Evolutionary conservation across 2,113 vertebrate species (phyloP).

Genomic region (Ceyx margarethae): DNA sequence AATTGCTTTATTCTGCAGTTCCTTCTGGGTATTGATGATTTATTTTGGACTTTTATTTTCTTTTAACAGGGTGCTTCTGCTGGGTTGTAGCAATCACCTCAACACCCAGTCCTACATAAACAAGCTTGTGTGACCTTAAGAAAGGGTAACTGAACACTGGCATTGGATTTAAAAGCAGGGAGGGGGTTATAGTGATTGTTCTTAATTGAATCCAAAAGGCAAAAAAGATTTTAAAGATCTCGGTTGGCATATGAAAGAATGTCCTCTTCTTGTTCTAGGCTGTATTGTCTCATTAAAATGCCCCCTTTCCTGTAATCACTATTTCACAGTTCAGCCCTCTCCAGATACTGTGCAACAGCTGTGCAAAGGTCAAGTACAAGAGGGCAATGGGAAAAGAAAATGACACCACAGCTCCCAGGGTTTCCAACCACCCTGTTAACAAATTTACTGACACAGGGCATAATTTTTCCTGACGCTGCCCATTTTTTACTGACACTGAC

Average conservation of each 20-base stretch:
- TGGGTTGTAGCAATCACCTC: background rate
- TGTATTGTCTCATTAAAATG: conserved; percentile 60
- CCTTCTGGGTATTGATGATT: background rate
- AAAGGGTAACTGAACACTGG: background rate
- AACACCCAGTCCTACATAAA: background rate
- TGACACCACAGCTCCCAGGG: conserved; percentile 17
- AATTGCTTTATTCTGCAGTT: background rate
- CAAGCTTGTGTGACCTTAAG: background rate
- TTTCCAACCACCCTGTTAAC: conserved; percentile 46
- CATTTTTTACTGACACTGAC: conserved; percentile 51
- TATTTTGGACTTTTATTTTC: conserved; percentile 10
- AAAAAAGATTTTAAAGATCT: conserved; percentile 32
- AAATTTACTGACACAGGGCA: conserved; percentile 60
- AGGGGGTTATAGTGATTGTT: background rate
- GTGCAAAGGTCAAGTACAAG: conserved; percentile 60
- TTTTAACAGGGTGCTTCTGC: background rate
- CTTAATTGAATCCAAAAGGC: conserved; percentile 45
- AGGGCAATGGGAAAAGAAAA: conserved; percentile 50
- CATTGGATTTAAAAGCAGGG: background rate
- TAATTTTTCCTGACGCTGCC: conserved; percentile 59
- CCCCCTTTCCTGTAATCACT: conserved; percentile 27
- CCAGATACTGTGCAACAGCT: conserved; percentile 52
- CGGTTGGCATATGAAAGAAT: conserved; percentile 40
- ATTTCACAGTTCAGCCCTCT: conserved; percentile 64
- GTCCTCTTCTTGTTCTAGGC: conserved; percentile 25